Evolutionary conservation across 1,140 invertebrate genomes (phyloP).

Genomic region (Acromyrmex echinatior): DNA sequence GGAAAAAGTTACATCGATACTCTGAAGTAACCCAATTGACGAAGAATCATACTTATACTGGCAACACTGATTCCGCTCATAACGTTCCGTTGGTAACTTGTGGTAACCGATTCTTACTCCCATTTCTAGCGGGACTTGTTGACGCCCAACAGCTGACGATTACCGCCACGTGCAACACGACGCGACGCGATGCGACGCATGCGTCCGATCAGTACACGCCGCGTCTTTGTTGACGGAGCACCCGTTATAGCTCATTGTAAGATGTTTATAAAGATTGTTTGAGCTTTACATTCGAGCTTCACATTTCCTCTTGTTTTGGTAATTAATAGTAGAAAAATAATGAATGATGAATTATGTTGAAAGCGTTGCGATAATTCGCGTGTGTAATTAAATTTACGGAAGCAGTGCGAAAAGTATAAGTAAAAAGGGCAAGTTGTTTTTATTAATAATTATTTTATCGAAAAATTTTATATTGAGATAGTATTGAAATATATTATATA

Average conservation of each 20-base stretch:
- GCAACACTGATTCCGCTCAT: not conserved
- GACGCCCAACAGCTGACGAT: conserved; percentile 59
- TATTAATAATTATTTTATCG: not conserved
- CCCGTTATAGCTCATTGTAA: not conserved
- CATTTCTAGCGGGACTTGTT: conserved; percentile 56
- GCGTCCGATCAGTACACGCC: conserved; percentile 23
- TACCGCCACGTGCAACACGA: conserved; percentile 42
- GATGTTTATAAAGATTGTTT: not conserved
- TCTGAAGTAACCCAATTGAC: too few species aligned
- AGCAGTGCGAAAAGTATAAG: not conserved
- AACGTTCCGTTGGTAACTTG: not conserved
- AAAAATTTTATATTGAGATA: not conserved
- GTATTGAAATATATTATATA: not conserved
- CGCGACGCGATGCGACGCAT: conserved; percentile 32
- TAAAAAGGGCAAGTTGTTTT: not conserved
- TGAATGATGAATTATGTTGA: not conserved
- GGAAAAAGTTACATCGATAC: too few species aligned
- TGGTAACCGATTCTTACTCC: not conserved
- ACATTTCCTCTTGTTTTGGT: not conserved
- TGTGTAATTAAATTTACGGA: not conserved
- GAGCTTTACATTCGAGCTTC: not conserved
- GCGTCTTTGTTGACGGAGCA: conserved; percentile 16
- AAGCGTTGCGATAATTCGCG: not conserved
- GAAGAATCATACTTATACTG: too few species aligned
- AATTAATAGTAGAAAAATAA: not conserved